Evolutionary conservation across 2,888 invertebrate species (phyloP).

Genomic region (Carpatolechia fugitivella): DNA sequence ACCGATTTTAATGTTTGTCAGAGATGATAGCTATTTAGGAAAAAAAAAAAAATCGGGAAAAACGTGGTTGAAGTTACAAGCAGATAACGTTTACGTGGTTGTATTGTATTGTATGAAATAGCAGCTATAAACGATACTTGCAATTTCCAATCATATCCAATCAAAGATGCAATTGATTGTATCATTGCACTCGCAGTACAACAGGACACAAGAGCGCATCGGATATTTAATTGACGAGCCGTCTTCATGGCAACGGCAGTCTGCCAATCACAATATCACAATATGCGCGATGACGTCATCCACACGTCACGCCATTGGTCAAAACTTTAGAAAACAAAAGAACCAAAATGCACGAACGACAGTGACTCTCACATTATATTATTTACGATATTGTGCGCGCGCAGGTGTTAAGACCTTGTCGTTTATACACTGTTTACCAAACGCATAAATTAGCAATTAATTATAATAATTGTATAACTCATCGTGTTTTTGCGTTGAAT

Average conservation of each 20-base stretch:
- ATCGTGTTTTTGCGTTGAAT: slow-evolving; percentile 12
- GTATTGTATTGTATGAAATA: no score
- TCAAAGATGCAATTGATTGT: neutral
- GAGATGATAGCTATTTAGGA: no score
- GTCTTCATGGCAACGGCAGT: neutral
- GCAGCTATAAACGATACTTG: neutral
- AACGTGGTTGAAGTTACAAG: no score
- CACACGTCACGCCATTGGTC: neutral
- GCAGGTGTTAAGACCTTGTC: slow-evolving; percentile 38
- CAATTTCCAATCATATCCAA: slow-evolving; percentile 6
- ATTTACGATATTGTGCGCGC: slow-evolving; percentile 20
- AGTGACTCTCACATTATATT: slow-evolving; percentile 1
- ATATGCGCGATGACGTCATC: neutral
- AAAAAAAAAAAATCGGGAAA: no score
- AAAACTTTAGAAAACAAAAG: neutral
- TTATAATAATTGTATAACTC: slow-evolving; percentile 43
- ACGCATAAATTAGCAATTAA: slow-evolving; percentile 52
- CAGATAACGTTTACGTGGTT: no score
- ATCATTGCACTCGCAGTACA: neutral
- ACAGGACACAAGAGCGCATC: neutral
- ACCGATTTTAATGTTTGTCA: neutral
- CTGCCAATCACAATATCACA: neutral
- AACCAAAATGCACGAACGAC: slow-evolving; percentile 1
- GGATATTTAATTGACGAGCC: neutral
- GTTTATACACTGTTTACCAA: slow-evolving; percentile 38